phyloP scores from a whole-genome alignment of 1,140 invertebrate genomes.

The Pachyrhynchus sulphureomaculatus region DNA sequence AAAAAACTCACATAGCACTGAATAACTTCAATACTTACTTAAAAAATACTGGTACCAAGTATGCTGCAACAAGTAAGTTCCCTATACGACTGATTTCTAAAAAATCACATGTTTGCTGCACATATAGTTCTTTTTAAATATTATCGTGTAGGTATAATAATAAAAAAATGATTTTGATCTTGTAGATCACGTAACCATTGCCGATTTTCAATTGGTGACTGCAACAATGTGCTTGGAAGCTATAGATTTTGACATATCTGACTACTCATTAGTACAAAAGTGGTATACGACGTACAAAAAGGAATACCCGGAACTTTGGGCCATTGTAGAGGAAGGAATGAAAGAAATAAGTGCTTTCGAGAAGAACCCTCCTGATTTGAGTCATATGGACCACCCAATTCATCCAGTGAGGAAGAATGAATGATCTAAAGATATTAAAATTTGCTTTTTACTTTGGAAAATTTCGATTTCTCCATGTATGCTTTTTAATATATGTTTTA shows the following conservation, averaged over 20 bases:
- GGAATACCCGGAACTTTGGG: conserved; percentile 67
- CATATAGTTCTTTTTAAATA: neutral
- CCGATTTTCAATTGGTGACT: conserved; percentile 69
- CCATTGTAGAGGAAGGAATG: conserved; percentile 65
- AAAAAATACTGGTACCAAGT: conserved; percentile 59
- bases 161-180: no score
- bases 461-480: no score
- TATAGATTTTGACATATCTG: conserved; percentile 64
- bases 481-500: conserved; percentile 1
- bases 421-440: neutral
- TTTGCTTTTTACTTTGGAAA: neutral
- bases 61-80: conserved; percentile 60
- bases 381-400: conserved; percentile 67
- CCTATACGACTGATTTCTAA: neutral
- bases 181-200: conserved; percentile 67
- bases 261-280: conserved; percentile 58
- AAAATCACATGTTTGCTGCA: neutral
- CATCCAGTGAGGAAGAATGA: conserved; percentile 61
- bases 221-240: conserved; percentile 72
- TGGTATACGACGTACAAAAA: conserved; percentile 71
- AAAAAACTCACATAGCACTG: conserved; percentile 66
- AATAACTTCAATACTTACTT: conserved; percentile 70
- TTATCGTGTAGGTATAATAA: no score
- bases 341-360: conserved; percentile 64
- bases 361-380: conserved; percentile 68